Base-by-base conservation (phyloP, 2,888 invertebrate species). In the Pseudoips prasinana region DNA sequence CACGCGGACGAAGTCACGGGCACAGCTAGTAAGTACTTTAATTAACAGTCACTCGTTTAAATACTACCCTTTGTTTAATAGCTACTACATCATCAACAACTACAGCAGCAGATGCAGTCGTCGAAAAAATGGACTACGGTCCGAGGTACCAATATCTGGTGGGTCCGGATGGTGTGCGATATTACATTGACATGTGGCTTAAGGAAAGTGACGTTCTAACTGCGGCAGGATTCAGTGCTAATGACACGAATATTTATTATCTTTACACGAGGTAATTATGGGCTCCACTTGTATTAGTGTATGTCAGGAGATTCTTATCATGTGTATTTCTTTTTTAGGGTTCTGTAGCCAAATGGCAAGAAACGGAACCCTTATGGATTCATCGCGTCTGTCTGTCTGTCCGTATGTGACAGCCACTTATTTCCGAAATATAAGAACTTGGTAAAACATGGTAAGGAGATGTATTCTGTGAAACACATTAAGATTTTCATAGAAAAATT, bases 201-300 rank as follows among this genome's bases (percentile, higher is more conserved):
- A 71, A 61, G 33, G 36, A 46, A n/a, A 64, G 61, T 4, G 68
- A 72, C 10, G 4, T 64, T 0, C 22, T 22, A 0, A 39, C 46
- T 1, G 37, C 54, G 0, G 59, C 62, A 1, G 38, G 66, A 10
- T 70, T 32, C 27, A 38, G 46, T 4, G 64, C 70, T 1, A 59
- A 59, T 1, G 17, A 3, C 0, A 39, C 67, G 5, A 67, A 65
- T 25, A 32, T 39, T 0, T 72, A 69, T 24, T 70, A 70, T 49
- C 40, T 72, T 0, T 72, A 67, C 9, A 71, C 72, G 0, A 66
- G 70, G 72, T 64, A 35, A 17, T n/a, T n/a, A n/a, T n/a, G n/a
- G n/a, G 33, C 41, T 29, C 26, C 0, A 20, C 1, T 20, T 48
- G 8, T 34, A 22, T 19, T 19, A 0, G 3, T 10, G 5, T n/a